Evolutionary conservation across 1,140 invertebrate species (phyloP).

Genomic region (Delia radicum): DNA sequence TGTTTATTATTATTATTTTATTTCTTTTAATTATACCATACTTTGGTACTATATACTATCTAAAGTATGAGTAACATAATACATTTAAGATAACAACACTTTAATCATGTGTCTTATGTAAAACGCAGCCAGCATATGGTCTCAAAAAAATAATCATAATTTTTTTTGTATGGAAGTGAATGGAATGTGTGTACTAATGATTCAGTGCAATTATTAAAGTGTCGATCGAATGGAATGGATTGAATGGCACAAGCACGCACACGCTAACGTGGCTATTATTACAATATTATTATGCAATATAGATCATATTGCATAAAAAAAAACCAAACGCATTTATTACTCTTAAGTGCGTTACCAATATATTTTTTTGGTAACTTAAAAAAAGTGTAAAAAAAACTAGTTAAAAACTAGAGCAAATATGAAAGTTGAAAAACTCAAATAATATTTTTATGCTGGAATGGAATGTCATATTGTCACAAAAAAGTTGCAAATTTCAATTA

Average conservation of each 20-base stretch:
- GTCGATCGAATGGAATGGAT: too few species aligned
- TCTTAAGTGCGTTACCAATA: neutral
- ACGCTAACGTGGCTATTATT: neutral
- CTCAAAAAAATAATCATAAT: too few species aligned
- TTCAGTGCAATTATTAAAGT: neutral
- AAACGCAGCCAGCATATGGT: too few species aligned
- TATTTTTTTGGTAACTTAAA: neutral
- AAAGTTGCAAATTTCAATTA: neutral
- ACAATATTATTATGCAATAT: neutral
- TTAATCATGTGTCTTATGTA: too few species aligned
- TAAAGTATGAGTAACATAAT: too few species aligned
- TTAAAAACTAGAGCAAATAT: neutral
- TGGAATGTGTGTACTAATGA: neutral
- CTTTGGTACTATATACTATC: too few species aligned
- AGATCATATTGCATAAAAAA: neutral
- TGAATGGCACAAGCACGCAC: neutral
- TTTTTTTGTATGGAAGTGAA: neutral
- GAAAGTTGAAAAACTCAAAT: neutral
- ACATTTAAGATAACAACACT: too few species aligned
- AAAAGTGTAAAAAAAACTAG: neutral
- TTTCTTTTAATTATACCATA: too few species aligned
- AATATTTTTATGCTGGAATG: neutral
- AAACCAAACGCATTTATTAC: neutral
- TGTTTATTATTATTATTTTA: too few species aligned
- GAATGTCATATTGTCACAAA: neutral